Conservation (phyloP, 53 echinoderm and acorn worm genomes). For the Temnopleurus reevesii region DNA sequence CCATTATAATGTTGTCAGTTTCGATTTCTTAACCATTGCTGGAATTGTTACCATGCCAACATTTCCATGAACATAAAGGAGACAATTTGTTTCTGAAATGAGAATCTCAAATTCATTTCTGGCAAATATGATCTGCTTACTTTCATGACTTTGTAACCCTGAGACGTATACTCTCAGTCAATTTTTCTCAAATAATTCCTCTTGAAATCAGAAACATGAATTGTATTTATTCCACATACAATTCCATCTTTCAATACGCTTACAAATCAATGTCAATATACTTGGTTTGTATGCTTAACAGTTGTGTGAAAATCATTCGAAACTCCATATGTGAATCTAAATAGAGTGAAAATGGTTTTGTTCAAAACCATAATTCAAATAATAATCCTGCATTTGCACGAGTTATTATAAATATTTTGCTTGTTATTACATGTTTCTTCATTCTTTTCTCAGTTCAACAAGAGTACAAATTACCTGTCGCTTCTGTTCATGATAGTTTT, state of each 20-base stretch:
- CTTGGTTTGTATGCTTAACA: not conserved
- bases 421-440: not conserved
- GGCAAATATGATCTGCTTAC: not conserved
- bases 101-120: not conserved
- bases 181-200: no score
- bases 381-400: not conserved
- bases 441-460: not conserved
- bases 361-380: not conserved
- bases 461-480: not conserved
- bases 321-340: not conserved
- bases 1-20: conserved; percentile 18
- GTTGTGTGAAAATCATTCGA: not conserved
- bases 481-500: not conserved
- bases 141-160: not conserved
- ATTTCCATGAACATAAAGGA: not conserved
- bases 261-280: not conserved
- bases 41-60: not conserved
- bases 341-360: not conserved
- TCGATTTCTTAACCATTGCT: not conserved
- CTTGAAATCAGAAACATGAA: not conserved
- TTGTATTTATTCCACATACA: not conserved
- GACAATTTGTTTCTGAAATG: not conserved
- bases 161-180: no score
- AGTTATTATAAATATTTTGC: not conserved
- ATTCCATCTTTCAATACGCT: not conserved